Base-by-base conservation (phyloP, 1,140 invertebrate species). In the Anoplolepis gracilipes region DNA sequence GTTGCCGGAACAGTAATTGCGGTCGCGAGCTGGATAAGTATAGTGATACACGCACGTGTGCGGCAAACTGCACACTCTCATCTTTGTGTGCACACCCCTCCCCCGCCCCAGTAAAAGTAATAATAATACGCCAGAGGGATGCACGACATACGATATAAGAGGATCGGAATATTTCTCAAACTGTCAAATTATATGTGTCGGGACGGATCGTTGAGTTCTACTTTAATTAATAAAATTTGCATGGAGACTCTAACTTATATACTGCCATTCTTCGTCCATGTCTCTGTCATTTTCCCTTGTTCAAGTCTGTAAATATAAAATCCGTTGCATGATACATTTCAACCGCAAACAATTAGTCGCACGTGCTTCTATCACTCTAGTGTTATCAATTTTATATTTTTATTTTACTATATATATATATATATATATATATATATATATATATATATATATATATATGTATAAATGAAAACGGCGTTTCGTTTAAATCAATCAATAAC, bases 1-100 rank as follows among this genome's bases (percentile, higher is more conserved):
- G 87, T 88, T 88, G 77, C 72, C 88, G 59, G 61, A 79, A 33
- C 28, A 67, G 88, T 90, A 90, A 87, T 89, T 89, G 77, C 53
- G 49, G 46, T 70, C 22, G 64, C 67, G 67, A 57, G 59, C 59
- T 46, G 57, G 61, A 72, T 88, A 85, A 30, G 33, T 72, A 59
- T n/a, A 59, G 28, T 22, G 57, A 77, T 59, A 53, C 33, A 88
- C 64, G 22, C 86, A 79, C 81, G 87, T 85, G 85, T 86, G 61
- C 42, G 53, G 39, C 49, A 61, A 72, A 36, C 28, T 85, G 39
- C 59, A 69, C 73, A 69, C 59, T 49, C 67, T 49, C 42, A 69
- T 33, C n/a, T n/a, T 36, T 11, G 22, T 53, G 46, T 49, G 13
- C 13, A 49, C 13, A 19, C 16, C 42, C 42, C 42, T 46, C 33